Evolutionary conservation across 2,797 vertebrate genomes (phyloP).

Genomic region (Coendou prehensilis): DNA sequence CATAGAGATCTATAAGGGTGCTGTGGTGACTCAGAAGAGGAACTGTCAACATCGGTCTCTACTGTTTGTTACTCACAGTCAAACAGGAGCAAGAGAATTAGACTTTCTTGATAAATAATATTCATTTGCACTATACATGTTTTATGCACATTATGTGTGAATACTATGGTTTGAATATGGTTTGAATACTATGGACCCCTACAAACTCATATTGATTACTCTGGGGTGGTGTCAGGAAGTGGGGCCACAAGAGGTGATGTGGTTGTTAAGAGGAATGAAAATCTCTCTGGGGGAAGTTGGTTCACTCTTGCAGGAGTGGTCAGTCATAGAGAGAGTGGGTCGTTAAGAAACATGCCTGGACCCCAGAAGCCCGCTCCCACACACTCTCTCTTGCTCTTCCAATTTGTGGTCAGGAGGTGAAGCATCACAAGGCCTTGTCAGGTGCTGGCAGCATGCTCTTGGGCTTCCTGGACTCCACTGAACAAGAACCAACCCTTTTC

Average conservation of each 20-base stretch:
- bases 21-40: fast-evolving
- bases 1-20: fast-evolving
- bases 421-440: not conserved
- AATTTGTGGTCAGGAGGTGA: not conserved
- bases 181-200: too few species aligned
- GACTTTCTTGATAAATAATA: not conserved
- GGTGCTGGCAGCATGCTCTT: not conserved
- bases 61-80: not conserved
- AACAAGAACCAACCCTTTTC: not conserved
- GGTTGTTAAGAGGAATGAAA: not conserved
- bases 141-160: too few species aligned
- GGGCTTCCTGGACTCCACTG: not conserved
- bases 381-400: not conserved
- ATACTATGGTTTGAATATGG: not conserved
- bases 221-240: fast-evolving
- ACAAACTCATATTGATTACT: not conserved
- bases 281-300: too few species aligned
- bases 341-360: too few species aligned
- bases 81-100: too few species aligned
- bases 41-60: fast-evolving
- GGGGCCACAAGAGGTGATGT: too few species aligned
- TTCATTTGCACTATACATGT: not conserved
- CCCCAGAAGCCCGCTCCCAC: not conserved
- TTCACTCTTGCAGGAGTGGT: not conserved
- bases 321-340: not conserved